These are phyloP conservation scores for Pediacus dermestoides DNA, from an alignment of 2,888 invertebrate genomes.

Conservation along the genomic window DNA sequence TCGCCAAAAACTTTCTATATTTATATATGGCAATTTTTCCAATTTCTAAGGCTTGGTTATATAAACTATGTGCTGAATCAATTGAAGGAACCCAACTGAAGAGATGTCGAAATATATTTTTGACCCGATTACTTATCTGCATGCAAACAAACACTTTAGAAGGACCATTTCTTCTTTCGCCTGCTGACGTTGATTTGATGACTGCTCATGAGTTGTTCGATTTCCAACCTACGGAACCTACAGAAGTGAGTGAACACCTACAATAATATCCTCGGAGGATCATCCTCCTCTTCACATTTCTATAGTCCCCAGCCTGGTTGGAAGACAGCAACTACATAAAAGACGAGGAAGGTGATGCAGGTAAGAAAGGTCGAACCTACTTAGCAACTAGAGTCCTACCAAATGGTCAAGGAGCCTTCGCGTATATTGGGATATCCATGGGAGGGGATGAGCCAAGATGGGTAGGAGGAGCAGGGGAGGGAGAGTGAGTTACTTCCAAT, in stretches of 20 bases:
- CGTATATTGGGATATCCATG: slow-evolving; percentile 49
- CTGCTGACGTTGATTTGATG: slow-evolving; percentile 43
- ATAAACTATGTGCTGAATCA: slow-evolving; percentile 46
- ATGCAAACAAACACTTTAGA: slow-evolving; percentile 47
- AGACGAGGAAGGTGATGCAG: slow-evolving; percentile 29
- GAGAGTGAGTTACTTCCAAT: slow-evolving; percentile 9
- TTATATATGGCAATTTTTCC: slow-evolving; percentile 21
- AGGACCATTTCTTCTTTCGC: slow-evolving; percentile 44
- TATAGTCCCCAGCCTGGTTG: slow-evolving; percentile 42
- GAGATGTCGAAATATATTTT: slow-evolving; percentile 49
- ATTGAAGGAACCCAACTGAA: slow-evolving; percentile 43
- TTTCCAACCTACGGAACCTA: slow-evolving; percentile 26
- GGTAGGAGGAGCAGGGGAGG: slow-evolving; percentile 39
- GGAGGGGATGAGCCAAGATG: slow-evolving; percentile 39
- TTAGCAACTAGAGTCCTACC: slow-evolving; percentile 51
- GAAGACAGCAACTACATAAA: slow-evolving; percentile 34
- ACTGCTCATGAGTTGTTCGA: slow-evolving; percentile 43
- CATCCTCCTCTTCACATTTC: slow-evolving; percentile 11
- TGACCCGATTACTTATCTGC: slow-evolving; percentile 47
- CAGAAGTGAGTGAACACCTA: not conserved
- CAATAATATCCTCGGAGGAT: too few species aligned
- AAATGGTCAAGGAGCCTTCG: slow-evolving; percentile 49
- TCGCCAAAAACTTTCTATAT: slow-evolving; percentile 9
- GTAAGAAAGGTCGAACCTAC: slow-evolving; percentile 47
- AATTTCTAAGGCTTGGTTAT: slow-evolving; percentile 42